A percentile compares a stretch with the other conserved stretches of the same genome.
Evolutionary conservation across 2,888 invertebrate genomes (phyloP).

Genomic region (Philereme transversata): DNA sequence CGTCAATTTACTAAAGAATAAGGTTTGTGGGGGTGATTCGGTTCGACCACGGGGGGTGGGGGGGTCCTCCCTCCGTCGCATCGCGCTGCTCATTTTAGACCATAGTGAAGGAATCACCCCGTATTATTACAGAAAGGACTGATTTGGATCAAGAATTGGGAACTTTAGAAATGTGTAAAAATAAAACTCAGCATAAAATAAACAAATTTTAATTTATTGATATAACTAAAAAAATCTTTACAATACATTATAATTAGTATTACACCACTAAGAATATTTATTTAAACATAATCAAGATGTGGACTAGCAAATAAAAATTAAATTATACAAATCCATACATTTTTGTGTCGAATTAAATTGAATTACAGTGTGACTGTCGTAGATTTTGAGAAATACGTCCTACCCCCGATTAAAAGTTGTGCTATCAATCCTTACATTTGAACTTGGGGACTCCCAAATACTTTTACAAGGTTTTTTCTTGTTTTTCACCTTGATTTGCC

Average conservation of each 20-base stretch:
- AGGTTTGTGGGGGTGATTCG: no score
- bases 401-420: constrained; percentile 10
- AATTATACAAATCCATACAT: constrained; percentile 64
- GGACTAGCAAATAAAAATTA: constrained; percentile 83
- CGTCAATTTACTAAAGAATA: no score
- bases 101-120: no score
- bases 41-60: no score
- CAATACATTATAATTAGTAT: constrained; percentile 83
- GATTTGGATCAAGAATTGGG: background rate
- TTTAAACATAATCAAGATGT: constrained; percentile 78
- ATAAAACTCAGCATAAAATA: constrained; percentile 74
- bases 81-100: no score
- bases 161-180: constrained; percentile 34
- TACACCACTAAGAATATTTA: constrained; percentile 82
- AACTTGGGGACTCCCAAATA: constrained; percentile 2
- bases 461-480: background rate
- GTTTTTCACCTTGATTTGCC: no score
- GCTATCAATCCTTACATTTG: no score
- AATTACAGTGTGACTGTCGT: constrained; percentile 15
- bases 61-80: no score
- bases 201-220: constrained; percentile 84
- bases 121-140: no score
- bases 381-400: constrained; percentile 13
- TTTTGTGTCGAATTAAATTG: constrained; percentile 43
- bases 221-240: constrained; percentile 82